phyloP scores from a whole-genome alignment of 2,113 vertebrate genomes.

The Synodontis membranacea region DNA sequence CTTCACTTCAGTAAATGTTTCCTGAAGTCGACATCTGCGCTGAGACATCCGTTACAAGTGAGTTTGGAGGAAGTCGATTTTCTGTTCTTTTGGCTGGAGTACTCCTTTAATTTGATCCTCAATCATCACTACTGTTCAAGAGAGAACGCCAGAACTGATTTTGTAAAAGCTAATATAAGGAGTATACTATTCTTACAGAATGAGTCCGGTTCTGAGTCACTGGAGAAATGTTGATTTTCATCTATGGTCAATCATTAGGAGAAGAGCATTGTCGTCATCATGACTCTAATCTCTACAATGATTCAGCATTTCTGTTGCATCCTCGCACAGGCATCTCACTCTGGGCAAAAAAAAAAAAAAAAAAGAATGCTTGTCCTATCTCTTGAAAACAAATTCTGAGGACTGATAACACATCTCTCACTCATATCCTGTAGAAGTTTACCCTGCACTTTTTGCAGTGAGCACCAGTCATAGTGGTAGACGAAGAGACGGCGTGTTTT shows the following conservation, averaged over 20 bases:
- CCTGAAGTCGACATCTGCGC: background rate
- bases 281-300: conserved; percentile 6
- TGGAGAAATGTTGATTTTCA: background rate
- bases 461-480: too few species aligned
- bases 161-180: background rate
- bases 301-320: conserved; percentile 8
- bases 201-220: conserved; percentile 1
- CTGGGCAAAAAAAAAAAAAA: background rate
- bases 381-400: background rate
- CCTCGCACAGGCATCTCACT: background rate
- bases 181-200: background rate
- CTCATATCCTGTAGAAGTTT: conserved; percentile 49
- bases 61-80: background rate
- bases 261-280: background rate
- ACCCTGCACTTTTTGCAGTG: background rate
- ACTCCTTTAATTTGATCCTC: background rate
- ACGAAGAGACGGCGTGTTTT: background rate
- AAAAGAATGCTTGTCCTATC: background rate
- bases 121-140: background rate
- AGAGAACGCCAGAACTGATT: background rate
- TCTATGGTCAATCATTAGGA: background rate
- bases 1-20: background rate
- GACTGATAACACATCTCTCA: conserved; percentile 15
- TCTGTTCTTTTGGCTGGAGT: background rate
- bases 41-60: background rate